Evolutionary conservation across 1,140 invertebrate genomes (phyloP).

Genomic region (Belonocnema kinseyi): DNA sequence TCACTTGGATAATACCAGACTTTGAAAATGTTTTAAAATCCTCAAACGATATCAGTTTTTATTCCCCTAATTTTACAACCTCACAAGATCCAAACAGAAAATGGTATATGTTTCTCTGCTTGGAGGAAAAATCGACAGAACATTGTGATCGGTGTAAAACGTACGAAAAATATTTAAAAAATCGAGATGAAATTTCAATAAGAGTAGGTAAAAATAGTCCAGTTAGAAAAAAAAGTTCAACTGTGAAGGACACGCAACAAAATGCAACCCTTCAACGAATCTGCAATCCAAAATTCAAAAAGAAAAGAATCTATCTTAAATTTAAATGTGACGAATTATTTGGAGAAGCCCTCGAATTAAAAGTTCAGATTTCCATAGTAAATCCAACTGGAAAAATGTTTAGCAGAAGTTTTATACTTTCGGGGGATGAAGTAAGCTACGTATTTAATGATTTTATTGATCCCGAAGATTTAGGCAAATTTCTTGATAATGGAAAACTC

Average conservation of each 20-base stretch:
- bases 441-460: slow-evolving; percentile 3
- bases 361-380: background rate
- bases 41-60: background rate
- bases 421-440: background rate
- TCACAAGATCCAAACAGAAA: background rate
- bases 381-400: background rate
- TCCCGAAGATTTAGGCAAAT: background rate
- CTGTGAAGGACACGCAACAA: background rate
- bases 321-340: background rate
- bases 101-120: background rate
- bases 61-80: background rate
- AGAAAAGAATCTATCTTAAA: background rate
- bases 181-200: background rate
- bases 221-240: background rate
- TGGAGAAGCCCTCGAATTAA: background rate
- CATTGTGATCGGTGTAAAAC: slow-evolving; percentile 4
- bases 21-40: background rate
- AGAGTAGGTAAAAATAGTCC: background rate
- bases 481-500: background rate
- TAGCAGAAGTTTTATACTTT: slow-evolving; percentile 1
- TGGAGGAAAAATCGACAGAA: background rate
- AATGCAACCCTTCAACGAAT: background rate
- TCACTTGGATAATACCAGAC: slow-evolving; percentile 1
- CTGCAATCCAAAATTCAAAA: background rate
- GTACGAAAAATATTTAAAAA: background rate